Conservation (phyloP, 2,888 invertebrate genomes). For the Tethea ocularis region DNA sequence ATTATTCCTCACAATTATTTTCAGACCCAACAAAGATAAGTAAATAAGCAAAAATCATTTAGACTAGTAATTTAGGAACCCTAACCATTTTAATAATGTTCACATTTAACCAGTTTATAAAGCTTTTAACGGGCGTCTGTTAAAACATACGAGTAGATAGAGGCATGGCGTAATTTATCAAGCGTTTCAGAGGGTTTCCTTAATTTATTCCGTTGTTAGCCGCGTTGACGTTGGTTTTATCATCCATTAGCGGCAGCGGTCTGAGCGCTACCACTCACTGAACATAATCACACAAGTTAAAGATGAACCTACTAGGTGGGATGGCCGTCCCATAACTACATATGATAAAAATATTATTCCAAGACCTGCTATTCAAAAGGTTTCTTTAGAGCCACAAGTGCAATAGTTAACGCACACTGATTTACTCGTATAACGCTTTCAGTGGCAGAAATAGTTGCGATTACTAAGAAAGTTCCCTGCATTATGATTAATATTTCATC, state of each 20-base stretch:
- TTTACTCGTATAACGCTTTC: slow-evolving; percentile 37
- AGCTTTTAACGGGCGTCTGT: slow-evolving; percentile 38
- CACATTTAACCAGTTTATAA: slow-evolving; percentile 18
- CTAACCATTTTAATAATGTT: slow-evolving; percentile 3
- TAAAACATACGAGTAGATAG: slow-evolving; percentile 51
- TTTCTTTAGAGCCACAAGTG: slow-evolving; percentile 54
- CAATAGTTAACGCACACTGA: slow-evolving; percentile 52
- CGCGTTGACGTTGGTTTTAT: slow-evolving; percentile 65
- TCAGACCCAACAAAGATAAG: background rate
- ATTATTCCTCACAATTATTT: background rate
- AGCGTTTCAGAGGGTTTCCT: slow-evolving; percentile 57
- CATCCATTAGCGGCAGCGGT: slow-evolving; percentile 57
- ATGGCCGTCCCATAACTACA: no score
- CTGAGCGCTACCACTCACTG: slow-evolving; percentile 22
- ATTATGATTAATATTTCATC: background rate
- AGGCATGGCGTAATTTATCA: slow-evolving; percentile 58
- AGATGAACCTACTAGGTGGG: slow-evolving; percentile 49
- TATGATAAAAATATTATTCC: no score
- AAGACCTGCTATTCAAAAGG: no score
- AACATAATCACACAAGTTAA: slow-evolving; percentile 48
- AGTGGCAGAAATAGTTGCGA: slow-evolving; percentile 28
- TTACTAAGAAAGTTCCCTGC: slow-evolving; percentile 19
- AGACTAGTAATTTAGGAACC: background rate
- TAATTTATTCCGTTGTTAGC: slow-evolving; percentile 65
- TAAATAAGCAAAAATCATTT: background rate